These are phyloP conservation scores for Pelusios castaneus DNA, from an alignment of 2,113 vertebrate genomes.

Conservation along the genomic window DNA sequence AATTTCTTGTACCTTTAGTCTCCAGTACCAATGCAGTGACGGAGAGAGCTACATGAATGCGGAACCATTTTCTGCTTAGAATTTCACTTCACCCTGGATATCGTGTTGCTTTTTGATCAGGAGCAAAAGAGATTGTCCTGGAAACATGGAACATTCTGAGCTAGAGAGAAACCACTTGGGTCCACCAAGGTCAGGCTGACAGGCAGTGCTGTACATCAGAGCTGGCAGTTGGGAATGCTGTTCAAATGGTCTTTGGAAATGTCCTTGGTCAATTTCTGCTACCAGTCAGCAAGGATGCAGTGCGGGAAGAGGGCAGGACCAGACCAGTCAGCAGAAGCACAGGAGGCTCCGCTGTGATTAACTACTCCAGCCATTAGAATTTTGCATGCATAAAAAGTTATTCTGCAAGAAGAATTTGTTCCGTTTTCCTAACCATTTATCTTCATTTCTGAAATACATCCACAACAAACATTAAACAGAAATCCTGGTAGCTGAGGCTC, in stretches of 20 bases:
- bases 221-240: neutral
- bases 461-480: neutral
- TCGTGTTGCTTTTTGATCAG: neutral
- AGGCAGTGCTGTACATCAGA: neutral
- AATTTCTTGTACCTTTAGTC: neutral
- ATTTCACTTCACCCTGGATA: neutral
- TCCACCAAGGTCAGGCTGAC: neutral
- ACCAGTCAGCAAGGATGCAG: neutral
- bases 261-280: neutral
- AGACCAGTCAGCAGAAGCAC: neutral
- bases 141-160: neutral
- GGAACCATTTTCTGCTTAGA: neutral
- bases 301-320: neutral
- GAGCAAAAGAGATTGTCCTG: neutral
- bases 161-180: neutral
- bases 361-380: neutral
- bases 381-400: neutral
- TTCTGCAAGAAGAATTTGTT: neutral
- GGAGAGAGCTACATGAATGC: neutral
- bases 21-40: neutral
- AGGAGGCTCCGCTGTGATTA: neutral
- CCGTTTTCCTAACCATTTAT: neutral
- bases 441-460: neutral
- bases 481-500: neutral
- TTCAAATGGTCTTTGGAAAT: neutral